phyloP scores from a whole-genome alignment of 2,888 invertebrate genomes.

The Zeuzera pyrina region DNA sequence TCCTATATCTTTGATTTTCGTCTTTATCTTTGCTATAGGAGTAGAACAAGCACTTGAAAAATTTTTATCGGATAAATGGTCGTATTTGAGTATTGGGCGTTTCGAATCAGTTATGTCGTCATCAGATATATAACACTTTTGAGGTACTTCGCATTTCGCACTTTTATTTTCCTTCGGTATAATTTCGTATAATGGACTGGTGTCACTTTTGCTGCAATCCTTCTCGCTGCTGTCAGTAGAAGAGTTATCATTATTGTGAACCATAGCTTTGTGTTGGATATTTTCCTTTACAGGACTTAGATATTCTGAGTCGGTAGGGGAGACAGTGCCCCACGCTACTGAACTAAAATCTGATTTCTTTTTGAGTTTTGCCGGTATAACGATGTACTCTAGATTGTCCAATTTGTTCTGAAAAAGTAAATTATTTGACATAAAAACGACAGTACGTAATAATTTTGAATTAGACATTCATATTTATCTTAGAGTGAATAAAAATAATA shows the following conservation, averaged over 20 bases:
- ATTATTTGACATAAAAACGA: too few species aligned
- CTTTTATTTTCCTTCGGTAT: conserved; percentile 28
- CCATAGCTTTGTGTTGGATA: conserved; percentile 35
- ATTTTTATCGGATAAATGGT: conserved; percentile 37
- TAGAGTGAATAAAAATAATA: too few species aligned
- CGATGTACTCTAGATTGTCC: conserved; percentile 51
- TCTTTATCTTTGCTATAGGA: conserved; percentile 45
- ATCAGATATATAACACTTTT: conserved; percentile 39
- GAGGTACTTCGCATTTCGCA: conserved; percentile 22
- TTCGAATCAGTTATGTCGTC: conserved; percentile 25
- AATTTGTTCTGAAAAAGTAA: conserved; percentile 36
- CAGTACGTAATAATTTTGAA: too few species aligned
- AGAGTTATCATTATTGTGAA: conserved; percentile 33
- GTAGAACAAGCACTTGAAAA: conserved; percentile 57
- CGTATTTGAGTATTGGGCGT: conserved; percentile 26
- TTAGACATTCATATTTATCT: too few species aligned
- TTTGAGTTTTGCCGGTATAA: conserved; percentile 46
- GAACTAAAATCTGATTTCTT: conserved; percentile 41
- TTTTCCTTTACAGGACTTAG: conserved; percentile 32
- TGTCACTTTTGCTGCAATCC: conserved; percentile 34
- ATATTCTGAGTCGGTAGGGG: conserved; percentile 52
- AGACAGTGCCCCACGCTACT: conserved; percentile 40
- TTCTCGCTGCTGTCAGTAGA: conserved; percentile 45
- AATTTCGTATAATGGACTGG: conserved; percentile 44
- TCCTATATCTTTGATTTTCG: conserved; percentile 43